A percentile compares a stretch with the other conserved stretches of the same genome.
Conservation (phyloP, 2,113 vertebrate species). For the Canis aureus region DNA sequence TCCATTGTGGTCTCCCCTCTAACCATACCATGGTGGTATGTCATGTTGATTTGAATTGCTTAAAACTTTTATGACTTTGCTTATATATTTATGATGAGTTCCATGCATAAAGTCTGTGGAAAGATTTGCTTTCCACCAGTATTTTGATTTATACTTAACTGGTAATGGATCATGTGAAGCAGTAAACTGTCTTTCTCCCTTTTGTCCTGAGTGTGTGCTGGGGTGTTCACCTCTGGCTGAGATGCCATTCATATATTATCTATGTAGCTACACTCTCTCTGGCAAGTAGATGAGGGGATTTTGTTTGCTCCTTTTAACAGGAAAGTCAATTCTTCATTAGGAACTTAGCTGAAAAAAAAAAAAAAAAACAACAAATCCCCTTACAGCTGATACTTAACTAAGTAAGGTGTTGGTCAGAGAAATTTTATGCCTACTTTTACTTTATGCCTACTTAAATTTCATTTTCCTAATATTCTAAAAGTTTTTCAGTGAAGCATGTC, state of each 20-base stretch:
- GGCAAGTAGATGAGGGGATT: background rate
- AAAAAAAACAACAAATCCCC: background rate
- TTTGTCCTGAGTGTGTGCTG: background rate
- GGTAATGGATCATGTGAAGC: background rate
- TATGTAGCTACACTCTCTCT: background rate
- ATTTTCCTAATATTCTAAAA: constrained; percentile 25
- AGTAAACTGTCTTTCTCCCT: background rate
- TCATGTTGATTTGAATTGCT: background rate
- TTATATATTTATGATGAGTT: background rate
- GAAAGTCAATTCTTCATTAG: background rate
- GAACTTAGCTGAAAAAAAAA: background rate
- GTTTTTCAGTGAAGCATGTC: background rate
- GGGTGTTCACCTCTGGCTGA: background rate
- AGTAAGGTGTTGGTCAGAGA: background rate
- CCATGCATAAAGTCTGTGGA: background rate
- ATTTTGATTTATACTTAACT: background rate
- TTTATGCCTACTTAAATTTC: background rate
- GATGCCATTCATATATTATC: background rate
- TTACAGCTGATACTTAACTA: background rate
- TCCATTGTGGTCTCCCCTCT: background rate
- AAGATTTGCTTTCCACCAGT: background rate
- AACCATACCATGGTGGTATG: background rate
- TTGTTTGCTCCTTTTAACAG: background rate
- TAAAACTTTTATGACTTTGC: background rate
- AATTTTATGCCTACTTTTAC: background rate